Conservation (phyloP, 2,113 vertebrate species). For the Suricata suricatta region DNA sequence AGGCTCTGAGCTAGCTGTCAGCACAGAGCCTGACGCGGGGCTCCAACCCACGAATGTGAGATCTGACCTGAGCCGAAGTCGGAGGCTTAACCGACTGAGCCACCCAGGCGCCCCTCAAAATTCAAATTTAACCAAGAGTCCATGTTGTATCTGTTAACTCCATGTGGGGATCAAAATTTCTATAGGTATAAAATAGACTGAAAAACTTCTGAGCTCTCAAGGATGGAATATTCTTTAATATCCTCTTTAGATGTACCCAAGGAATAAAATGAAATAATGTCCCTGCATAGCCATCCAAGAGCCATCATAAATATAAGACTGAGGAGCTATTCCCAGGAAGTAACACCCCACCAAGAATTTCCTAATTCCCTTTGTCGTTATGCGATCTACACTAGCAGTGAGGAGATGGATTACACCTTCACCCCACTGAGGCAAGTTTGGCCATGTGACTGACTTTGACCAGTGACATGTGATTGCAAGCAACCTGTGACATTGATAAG, state of each 20-base stretch:
- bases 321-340: neutral
- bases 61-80: too few relatives aligned
- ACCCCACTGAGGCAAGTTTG: neutral
- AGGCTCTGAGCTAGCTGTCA: too few relatives aligned
- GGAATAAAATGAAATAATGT: neutral
- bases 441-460: neutral
- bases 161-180: neutral
- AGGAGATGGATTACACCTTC: neutral
- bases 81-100: too few relatives aligned
- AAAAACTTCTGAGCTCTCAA: neutral
- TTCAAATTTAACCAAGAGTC: neutral
- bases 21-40: too few relatives aligned
- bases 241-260: neutral
- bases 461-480: neutral
- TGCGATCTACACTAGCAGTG: neutral
- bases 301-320: neutral
- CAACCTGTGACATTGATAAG: neutral
- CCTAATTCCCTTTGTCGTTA: too few relatives aligned
- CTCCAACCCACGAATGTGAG: too few relatives aligned
- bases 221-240: neutral
- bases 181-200: neutral
- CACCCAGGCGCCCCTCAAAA: too few relatives aligned
- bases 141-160: neutral
- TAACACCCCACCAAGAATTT: neutral
- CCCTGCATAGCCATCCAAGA: neutral